Evolutionary conservation across 1,140 invertebrate species (phyloP).

Genomic region (Spodoptera frugiperda): DNA sequence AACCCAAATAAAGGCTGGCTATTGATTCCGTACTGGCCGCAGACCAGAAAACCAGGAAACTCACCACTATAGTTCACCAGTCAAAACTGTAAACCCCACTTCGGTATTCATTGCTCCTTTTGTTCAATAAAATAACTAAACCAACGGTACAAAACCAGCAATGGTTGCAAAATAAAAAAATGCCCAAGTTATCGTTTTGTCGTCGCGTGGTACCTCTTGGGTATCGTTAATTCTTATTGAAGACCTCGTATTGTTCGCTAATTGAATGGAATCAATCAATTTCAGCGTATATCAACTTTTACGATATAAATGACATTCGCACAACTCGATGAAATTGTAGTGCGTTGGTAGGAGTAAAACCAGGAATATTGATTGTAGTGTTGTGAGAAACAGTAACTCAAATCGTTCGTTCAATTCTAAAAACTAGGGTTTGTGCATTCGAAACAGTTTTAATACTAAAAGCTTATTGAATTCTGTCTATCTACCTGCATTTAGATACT

Average conservation of each 20-base stretch:
- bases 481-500: no score
- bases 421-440: no score
- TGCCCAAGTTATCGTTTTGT: not conserved
- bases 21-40: conserved; percentile 54
- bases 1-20: conserved; percentile 56
- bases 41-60: conserved; percentile 49
- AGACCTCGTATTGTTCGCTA: conserved; percentile 54
- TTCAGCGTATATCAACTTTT: conserved; percentile 45
- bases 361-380: not conserved
- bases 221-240: conserved; percentile 59
- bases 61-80: conserved; percentile 20
- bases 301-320: conserved; percentile 14
- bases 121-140: not conserved
- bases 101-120: conserved; percentile 12
- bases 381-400: not conserved
- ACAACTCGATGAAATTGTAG: conserved; percentile 8
- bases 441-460: no score
- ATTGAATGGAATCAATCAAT: conserved; percentile 60
- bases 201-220: conserved; percentile 1
- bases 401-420: no score
- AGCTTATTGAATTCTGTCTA: no score
- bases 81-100: not conserved
- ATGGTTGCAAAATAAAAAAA: conserved; percentile 5
- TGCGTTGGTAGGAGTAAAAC: not conserved
- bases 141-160: not conserved